Evolutionary conservation across 2,888 invertebrate species (phyloP).

Genomic region (Pyrochroa serraticornis): DNA sequence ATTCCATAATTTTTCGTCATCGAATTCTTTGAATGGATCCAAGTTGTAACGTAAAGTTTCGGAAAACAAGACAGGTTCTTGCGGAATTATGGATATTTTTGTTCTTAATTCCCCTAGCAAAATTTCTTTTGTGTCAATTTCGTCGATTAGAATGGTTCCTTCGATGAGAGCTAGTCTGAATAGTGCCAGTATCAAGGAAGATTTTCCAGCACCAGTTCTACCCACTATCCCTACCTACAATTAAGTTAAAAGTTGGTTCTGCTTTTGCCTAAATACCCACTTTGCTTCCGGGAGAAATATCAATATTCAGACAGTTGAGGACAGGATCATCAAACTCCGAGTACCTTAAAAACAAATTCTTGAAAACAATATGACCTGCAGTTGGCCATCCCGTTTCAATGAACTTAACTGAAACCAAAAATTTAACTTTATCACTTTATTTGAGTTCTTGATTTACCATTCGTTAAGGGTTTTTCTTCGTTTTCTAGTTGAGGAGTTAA

Average conservation of each 20-base stretch:
- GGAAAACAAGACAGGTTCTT: constrained; percentile 87
- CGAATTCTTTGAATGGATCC: constrained; percentile 79
- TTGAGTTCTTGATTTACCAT: not conserved
- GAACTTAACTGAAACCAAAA: not conserved
- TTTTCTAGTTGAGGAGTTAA: constrained; percentile 61
- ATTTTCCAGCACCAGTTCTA: constrained; percentile 88
- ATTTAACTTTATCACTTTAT: not conserved
- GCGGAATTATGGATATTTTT: constrained; percentile 90
- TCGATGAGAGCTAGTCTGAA: constrained; percentile 82
- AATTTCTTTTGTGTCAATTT: constrained; percentile 71
- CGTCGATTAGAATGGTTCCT: constrained; percentile 79
- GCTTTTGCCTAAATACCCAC: constrained; percentile 48
- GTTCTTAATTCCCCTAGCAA: constrained; percentile 79
- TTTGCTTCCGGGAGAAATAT: constrained; percentile 68
- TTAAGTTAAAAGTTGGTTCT: too few species aligned
- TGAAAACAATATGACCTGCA: constrained; percentile 65
- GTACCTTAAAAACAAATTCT: constrained; percentile 68
- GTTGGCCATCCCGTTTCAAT: constrained; percentile 67
- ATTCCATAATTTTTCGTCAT: constrained; percentile 77
- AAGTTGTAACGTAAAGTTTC: constrained; percentile 84
- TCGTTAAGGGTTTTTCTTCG: constrained; percentile 59
- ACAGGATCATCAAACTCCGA: constrained; percentile 67
- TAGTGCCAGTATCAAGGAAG: constrained; percentile 80
- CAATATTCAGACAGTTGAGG: constrained; percentile 68
- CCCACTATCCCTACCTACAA: constrained; percentile 77